Percentiles rank a stretch among this genome's conserved stretches.
Evolutionary conservation across 2,797 vertebrate species (phyloP).

Genomic region (Halcyon chelicuti): DNA sequence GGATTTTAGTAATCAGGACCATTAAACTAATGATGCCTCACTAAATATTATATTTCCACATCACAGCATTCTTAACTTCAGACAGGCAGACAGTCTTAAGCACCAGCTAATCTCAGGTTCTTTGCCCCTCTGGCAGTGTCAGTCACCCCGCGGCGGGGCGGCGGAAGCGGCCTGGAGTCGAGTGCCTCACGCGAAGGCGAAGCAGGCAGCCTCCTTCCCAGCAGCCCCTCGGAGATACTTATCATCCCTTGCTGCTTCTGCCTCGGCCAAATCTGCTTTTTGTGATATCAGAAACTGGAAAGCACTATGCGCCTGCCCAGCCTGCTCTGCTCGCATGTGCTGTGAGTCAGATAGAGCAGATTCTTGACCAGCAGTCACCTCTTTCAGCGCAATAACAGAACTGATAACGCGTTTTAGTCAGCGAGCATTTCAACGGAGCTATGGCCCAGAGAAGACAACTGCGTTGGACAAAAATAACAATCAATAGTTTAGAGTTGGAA

Average conservation of each 20-base stretch:
- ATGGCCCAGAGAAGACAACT: not conserved
- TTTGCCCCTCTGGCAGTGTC: not conserved
- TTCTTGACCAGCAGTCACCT: not conserved
- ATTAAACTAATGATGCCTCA: slow-evolving; percentile 37
- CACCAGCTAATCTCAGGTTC: not conserved
- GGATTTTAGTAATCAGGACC: slow-evolving; percentile 37
- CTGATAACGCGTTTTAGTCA: not conserved
- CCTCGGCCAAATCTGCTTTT: not conserved
- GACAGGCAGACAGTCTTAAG: slow-evolving; percentile 9
- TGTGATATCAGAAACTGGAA: not conserved
- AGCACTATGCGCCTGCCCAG: not conserved
- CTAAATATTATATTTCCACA: slow-evolving; percentile 35
- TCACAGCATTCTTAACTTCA: slow-evolving; percentile 14
- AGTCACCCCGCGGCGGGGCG: not conserved
- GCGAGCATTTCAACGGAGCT: not conserved
- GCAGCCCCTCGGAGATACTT: not conserved
- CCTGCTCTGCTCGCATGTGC: not conserved
- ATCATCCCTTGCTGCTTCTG: not conserved
- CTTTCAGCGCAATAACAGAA: not conserved
- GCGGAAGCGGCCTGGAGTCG: not conserved
- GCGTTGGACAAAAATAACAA: not conserved
- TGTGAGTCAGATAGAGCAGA: not conserved
- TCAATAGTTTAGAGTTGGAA: not conserved
- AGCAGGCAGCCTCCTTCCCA: not conserved
- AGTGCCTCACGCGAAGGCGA: not conserved